Conservation (phyloP, 2,888 invertebrate species). For the Anthrax anthrax region DNA sequence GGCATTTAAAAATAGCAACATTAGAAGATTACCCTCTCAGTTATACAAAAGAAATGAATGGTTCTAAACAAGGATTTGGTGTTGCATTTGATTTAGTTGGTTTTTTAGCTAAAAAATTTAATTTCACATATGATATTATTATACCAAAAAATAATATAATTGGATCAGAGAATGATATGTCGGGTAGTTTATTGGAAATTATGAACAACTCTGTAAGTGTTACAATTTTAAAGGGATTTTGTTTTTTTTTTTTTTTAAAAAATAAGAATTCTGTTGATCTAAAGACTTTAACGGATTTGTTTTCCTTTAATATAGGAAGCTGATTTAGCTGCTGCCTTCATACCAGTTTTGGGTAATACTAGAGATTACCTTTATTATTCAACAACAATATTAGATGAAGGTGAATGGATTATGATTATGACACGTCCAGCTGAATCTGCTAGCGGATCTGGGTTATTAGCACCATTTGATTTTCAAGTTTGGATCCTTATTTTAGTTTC, state of each 20-base stretch:
- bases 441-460: conserved; percentile 65
- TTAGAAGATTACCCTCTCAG: conserved; percentile 49
- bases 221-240: not conserved
- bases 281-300: no score
- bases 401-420: conserved; percentile 66
- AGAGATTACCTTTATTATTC: conserved; percentile 42
- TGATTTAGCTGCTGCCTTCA: conserved; percentile 65
- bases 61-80: conserved; percentile 45
- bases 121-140: conserved; percentile 59
- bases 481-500: conserved; percentile 64
- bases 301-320: conserved; percentile 44
- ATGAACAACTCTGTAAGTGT: conserved; percentile 35
- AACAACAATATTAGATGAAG: conserved; percentile 51
- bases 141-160: conserved; percentile 47
- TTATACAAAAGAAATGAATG: conserved; percentile 39
- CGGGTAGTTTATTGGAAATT: conserved; percentile 49
- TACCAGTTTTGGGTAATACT: conserved; percentile 50
- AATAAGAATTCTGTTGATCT: no score
- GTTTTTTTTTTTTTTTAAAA: not conserved
- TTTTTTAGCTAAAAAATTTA: conserved; percentile 50
- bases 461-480: conserved; percentile 59
- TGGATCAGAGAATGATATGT: conserved; percentile 36
- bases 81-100: conserved; percentile 58
- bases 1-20: conserved; percentile 26
- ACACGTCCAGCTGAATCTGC: conserved; percentile 68